These are phyloP conservation scores for Lepidothrix coronata DNA, from an alignment of 2,113 vertebrate genomes.

Conservation along the genomic window DNA sequence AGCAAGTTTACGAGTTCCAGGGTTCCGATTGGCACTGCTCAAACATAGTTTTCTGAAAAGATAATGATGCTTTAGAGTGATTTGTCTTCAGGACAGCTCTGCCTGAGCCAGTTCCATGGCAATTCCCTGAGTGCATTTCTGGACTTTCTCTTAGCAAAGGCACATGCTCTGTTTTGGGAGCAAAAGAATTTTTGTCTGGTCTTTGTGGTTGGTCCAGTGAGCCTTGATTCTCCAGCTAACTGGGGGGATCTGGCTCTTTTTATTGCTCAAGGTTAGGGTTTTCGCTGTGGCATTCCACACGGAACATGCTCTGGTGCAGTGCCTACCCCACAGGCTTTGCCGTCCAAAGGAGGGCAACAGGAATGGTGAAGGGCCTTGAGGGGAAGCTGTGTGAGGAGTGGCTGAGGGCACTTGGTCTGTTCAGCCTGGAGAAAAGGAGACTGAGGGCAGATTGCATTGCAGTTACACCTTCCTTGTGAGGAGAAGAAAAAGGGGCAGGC, in stretches of 20 bases:
- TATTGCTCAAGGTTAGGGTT: not conserved
- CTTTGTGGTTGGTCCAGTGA: not conserved
- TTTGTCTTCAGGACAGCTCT: not conserved
- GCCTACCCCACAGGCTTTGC: not conserved
- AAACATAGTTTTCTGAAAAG: not conserved
- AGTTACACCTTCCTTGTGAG: not conserved
- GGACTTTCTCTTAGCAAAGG: not conserved
- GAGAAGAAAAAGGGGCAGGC: not conserved
- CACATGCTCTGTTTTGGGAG: rapidly evolving
- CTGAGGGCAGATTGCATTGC: not conserved
- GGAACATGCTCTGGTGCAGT: rapidly evolving
- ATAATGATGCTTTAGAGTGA: not conserved
- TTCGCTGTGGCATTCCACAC: rapidly evolving
- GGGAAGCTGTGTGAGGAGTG: not conserved
- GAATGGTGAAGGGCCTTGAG: not conserved
- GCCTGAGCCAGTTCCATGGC: not conserved
- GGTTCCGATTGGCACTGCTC: not conserved
- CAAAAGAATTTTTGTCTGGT: rapidly evolving
- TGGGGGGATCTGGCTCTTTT: not conserved
- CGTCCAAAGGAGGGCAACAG: not conserved
- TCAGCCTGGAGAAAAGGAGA: not conserved
- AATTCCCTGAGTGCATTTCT: not conserved
- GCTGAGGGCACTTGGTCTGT: not conserved
- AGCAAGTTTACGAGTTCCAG: not conserved
- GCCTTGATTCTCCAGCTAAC: not conserved